Percentiles rank a stretch among this genome's conserved stretches.
These are phyloP conservation scores for Linepithema humile DNA, from an alignment of 1,140 invertebrate species.

Conservation along the genomic window DNA sequence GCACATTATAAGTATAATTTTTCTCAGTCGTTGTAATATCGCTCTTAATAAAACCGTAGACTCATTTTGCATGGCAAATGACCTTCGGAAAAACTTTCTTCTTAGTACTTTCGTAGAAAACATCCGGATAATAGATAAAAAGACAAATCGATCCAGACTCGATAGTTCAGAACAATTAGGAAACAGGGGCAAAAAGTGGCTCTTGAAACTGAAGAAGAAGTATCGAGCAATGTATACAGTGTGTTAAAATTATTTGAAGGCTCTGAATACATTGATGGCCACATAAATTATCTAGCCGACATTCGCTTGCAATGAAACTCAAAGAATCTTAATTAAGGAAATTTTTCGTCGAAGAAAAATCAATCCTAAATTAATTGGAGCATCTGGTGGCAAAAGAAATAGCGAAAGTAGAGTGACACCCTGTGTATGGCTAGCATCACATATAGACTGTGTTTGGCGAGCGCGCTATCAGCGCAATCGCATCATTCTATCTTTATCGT, in stretches of 20 bases:
- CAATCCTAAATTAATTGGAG: neutral
- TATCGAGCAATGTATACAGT: neutral
- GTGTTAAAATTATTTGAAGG: neutral
- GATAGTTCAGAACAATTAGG: neutral
- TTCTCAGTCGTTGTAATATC: constrained; percentile 8
- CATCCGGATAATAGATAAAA: neutral
- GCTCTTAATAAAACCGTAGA: constrained; percentile 21
- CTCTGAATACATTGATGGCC: neutral
- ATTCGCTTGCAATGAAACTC: neutral
- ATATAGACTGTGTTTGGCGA: too few species aligned
- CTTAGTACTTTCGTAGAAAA: constrained; percentile 32
- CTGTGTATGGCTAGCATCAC: constrained; percentile 8
- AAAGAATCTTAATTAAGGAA: neutral
- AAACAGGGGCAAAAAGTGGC: constrained; percentile 8
- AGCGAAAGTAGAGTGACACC: neutral
- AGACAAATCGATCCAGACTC: constrained; percentile 33
- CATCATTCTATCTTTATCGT: too few species aligned
- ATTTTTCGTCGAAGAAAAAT: neutral
- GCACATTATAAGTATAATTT: constrained; percentile 9
- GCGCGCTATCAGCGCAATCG: too few species aligned
- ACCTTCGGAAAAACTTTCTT: neutral
- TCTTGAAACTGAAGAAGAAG: neutral
- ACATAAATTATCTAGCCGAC: neutral
- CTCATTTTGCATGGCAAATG: constrained; percentile 21
- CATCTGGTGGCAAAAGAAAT: neutral